Base-by-base conservation (phyloP, 1,140 invertebrate species). In the Liolophura sinensis region DNA sequence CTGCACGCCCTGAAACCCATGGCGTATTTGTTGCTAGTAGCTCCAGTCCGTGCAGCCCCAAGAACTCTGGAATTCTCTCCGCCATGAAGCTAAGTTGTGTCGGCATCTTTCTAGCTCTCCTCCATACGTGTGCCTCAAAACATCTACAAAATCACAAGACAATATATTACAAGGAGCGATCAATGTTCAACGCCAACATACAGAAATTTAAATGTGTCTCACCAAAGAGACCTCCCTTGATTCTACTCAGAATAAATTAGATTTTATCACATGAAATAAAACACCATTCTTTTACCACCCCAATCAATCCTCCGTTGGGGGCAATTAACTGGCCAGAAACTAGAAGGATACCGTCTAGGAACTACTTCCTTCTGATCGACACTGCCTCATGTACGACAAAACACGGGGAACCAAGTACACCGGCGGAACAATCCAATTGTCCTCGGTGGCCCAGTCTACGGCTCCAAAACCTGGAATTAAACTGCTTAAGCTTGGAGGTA, bases 401-500 rank as follows among this genome's bases (percentile, higher is more conserved):
- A 68, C 60, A 6, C 25, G 48, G 18, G 25, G 22, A 11, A 67
- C 48, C 7, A 67, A 18, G 57, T 12, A 50, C 9, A 62, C 46
- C 5, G 59, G 59, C 22, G 65, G 65, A 27, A 67, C 65, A 67
- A 67, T 62, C 60, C 49, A 56, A 12, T 60, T 56, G 18, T 50
- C 46, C 24, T 22, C 46, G 5, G 12, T 31, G 20, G 60, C 50
- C 64, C 68, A 64, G 25, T 66, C 51, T 22, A 63, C 59, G 0
- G 64, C 55, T 31, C 69, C 64, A 70, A 67, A 60, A 70, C 14
- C 61, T 60, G 1, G 64, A 67, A 64, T 62, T 64, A 66, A 70
- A 64, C 48, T 7, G 48, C 22, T 54, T 25, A 7, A 68, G 14
- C 52, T 65, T 70, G 57, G 40, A 24, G 60, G 62, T 70, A 56